Conservation (phyloP, 2,113 vertebrate genomes). For the Cyanoderma ruficeps region DNA sequence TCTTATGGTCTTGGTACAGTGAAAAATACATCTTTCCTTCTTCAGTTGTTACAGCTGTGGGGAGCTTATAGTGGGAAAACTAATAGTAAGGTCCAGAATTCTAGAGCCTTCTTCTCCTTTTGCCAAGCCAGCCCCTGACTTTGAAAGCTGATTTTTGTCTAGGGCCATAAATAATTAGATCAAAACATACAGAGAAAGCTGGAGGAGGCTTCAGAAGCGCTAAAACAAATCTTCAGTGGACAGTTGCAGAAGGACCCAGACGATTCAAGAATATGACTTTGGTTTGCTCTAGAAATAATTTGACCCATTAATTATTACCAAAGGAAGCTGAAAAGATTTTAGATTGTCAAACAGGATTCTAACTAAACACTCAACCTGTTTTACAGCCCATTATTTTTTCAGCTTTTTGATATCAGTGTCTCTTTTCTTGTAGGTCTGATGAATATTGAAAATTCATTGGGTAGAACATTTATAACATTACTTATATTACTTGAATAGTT, state of each 20-base stretch:
- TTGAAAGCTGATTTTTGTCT: neutral
- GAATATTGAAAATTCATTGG: neutral
- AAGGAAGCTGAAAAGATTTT: neutral
- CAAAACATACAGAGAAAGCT: neutral
- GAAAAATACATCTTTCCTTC: neutral
- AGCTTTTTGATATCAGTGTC: neutral
- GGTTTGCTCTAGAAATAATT: neutral
- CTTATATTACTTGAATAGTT: neutral
- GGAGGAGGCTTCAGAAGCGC: neutral
- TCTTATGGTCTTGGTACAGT: neutral
- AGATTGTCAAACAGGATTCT: neutral
- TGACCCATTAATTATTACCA: neutral
- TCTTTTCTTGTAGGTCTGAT: neutral
- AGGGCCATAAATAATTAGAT: neutral
- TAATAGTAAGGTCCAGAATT: neutral
- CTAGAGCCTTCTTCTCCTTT: neutral
- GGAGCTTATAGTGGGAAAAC: neutral
- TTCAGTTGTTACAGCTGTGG: neutral
- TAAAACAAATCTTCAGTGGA: neutral
- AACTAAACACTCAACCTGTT: neutral
- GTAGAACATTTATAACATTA: neutral
- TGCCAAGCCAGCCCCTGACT: neutral
- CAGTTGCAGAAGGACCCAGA: neutral
- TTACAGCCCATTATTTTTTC: neutral
- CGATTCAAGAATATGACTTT: neutral